These are phyloP conservation scores for Athripsodes cinereus DNA, from an alignment of 2,888 invertebrate species.

Conservation along the genomic window DNA sequence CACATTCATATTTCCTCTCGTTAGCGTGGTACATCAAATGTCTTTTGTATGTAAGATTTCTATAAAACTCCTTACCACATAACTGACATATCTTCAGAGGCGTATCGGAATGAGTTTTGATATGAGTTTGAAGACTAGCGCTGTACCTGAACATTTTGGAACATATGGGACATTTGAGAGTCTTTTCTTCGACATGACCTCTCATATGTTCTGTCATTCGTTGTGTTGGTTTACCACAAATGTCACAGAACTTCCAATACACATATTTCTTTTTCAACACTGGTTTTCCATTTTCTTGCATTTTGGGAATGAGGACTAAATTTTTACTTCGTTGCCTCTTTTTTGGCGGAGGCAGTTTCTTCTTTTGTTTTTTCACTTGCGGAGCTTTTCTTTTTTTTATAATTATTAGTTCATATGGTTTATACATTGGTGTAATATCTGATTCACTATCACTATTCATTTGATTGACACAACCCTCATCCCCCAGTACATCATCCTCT, in stretches of 20 bases:
- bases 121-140: constrained; percentile 44
- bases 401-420: constrained; percentile 3
- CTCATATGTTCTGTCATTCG: constrained; percentile 43
- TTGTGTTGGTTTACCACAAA: constrained; percentile 44
- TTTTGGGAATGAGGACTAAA: constrained; percentile 16
- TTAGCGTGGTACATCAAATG: constrained; percentile 51
- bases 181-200: constrained; percentile 39
- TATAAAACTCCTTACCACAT: constrained; percentile 49
- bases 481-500: constrained; percentile 4
- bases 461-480: constrained; percentile 1
- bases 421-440: not conserved
- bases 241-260: constrained; percentile 46
- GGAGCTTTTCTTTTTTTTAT: constrained; percentile 4
- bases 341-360: constrained; percentile 33
- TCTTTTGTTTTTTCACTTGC: constrained; percentile 30
- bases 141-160: constrained; percentile 48
- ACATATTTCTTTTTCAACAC: constrained; percentile 32
- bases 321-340: constrained; percentile 18
- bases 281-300: constrained; percentile 19
- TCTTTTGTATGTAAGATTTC: constrained; percentile 45
- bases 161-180: constrained; percentile 44
- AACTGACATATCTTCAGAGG: constrained; percentile 47
- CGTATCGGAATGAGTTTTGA: constrained; percentile 42
- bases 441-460: constrained; percentile 9
- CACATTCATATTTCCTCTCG: constrained; percentile 47